Base-by-base conservation (phyloP, 2,113 vertebrate genomes). In the Trochalopteron elliotii region DNA sequence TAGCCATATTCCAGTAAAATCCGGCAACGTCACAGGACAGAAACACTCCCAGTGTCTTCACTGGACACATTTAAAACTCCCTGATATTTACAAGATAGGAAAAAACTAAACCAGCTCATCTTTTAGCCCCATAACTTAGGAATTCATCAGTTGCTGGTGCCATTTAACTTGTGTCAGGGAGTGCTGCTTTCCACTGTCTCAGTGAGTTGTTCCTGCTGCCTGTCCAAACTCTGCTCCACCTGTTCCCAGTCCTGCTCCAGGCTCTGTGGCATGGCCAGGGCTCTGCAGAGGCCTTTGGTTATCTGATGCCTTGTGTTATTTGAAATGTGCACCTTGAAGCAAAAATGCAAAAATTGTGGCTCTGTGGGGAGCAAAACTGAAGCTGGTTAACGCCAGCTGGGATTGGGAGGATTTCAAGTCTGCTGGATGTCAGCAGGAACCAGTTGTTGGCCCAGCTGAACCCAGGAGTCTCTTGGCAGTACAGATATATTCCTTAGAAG, bases 261-360 rank as follows among this genome's bases (percentile, higher is more conserved):
- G 33, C 45, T 10, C 53, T 28, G 28, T 16, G 28, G 10, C 11
- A 3, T 4, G 3, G 57, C 5, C 15, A 87, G 81, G 65, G 63
- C 11, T 56, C 90, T 60, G 61, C 24, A 40, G 47, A 10, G 57
- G 75, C 81, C 63, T 91, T 83, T n/a, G 50, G 4, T 56, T 63
- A 44, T 27, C 53, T 70, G 2, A 70, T 70, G 94, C 93, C 92
- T 93, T 90, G 55, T 61, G 57, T 75, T 4, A 28, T 80, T 81
- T 8, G 42, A 93, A 94, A 74, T 22, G 39, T 19, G 79, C 74
- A 40, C 87, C 96, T 95, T 31, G 79, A 86, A 95, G 70, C 71
- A 47, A 47, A 70, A 94, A 83, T 83, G 33, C 75, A 4, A 40
- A 84, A 65, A 27, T 5, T 28, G 53, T 27, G 24, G 65, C 63